A percentile compares a stretch with the other conserved stretches of the same genome.
phyloP scores from a whole-genome alignment of 2,888 invertebrate species.

The Ganaspis brasiliensis region DNA sequence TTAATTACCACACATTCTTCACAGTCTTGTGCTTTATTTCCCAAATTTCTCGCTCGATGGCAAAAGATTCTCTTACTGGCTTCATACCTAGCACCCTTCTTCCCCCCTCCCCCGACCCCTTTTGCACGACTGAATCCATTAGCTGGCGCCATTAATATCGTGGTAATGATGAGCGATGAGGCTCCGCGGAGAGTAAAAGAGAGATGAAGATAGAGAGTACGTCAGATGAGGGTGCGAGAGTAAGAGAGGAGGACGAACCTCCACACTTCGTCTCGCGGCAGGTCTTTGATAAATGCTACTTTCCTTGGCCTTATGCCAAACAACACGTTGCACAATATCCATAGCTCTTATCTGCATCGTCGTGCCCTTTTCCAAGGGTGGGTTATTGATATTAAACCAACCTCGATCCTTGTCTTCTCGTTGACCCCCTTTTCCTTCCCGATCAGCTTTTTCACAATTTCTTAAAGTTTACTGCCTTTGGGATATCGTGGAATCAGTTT shows the following conservation, averaged over 20 bases:
- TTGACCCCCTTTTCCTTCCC: constrained; percentile 5
- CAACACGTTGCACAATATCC: constrained; percentile 73
- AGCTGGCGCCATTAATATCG: constrained; percentile 76
- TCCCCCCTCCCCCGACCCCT: constrained; percentile 38
- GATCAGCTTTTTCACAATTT: not conserved
- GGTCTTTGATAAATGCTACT: constrained; percentile 74
- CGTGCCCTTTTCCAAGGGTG: constrained; percentile 50
- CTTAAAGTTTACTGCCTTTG: not conserved
- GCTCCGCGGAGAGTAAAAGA: constrained; percentile 62
- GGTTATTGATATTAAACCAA: constrained; percentile 66
- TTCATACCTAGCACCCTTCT: constrained; percentile 41
- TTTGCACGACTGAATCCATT: constrained; percentile 75
- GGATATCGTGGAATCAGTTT: too few relatives aligned
- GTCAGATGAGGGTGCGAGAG: constrained; percentile 40
- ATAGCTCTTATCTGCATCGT: constrained; percentile 54
- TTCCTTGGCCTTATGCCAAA: constrained; percentile 72
- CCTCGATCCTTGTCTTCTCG: not conserved
- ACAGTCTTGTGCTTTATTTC: constrained; percentile 71
- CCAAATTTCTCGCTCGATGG: constrained; percentile 65
- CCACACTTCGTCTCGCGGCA: constrained; percentile 47
- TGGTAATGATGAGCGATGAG: constrained; percentile 77
- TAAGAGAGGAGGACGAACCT: constrained; percentile 50
- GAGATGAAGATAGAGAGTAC: constrained; percentile 50
- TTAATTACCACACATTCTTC: too few relatives aligned
- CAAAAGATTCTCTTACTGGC: constrained; percentile 67